Evolutionary conservation across 2,888 invertebrate genomes (phyloP).

Genomic region (Pterostichus niger): DNA sequence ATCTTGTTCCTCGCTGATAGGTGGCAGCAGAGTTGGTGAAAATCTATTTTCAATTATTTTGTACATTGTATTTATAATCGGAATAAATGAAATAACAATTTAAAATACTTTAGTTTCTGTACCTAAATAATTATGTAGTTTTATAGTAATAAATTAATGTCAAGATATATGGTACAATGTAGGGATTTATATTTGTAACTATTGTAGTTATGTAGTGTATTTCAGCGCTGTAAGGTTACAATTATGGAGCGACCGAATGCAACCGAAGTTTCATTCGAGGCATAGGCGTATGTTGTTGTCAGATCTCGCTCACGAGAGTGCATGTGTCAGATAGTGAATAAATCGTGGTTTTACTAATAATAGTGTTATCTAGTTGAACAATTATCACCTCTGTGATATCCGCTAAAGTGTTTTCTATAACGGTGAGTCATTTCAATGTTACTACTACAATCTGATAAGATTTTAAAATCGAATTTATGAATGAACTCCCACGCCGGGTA

Average conservation of each 20-base stretch:
- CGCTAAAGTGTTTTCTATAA: not conserved
- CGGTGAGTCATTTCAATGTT: conserved; percentile 42
- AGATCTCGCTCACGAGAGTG: conserved; percentile 39
- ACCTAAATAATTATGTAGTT: too few relatives aligned
- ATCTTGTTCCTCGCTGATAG: not conserved
- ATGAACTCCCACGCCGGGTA: conserved; percentile 58
- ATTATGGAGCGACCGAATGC: conserved; percentile 4
- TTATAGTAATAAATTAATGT: too few relatives aligned
- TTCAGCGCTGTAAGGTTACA: not conserved
- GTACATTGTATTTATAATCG: conserved; percentile 23
- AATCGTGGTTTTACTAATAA: conserved; percentile 36
- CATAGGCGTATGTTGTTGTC: conserved; percentile 66
- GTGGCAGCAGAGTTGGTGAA: conserved; percentile 3
- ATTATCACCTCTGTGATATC: conserved; percentile 42
- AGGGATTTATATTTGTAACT: conserved; percentile 8
- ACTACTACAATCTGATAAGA: not conserved
- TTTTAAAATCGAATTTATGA: conserved; percentile 42
- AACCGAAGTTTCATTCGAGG: conserved; percentile 41
- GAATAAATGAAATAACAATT: not conserved
- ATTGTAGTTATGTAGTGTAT: conserved; percentile 7
- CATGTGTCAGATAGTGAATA: conserved; percentile 61
- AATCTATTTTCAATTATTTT: not conserved
- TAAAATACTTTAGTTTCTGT: not conserved
- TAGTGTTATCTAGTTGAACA: conserved; percentile 29
- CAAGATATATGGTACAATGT: not conserved